Conservation (phyloP, 2,888 invertebrate genomes). For the Rutpela maculata region DNA sequence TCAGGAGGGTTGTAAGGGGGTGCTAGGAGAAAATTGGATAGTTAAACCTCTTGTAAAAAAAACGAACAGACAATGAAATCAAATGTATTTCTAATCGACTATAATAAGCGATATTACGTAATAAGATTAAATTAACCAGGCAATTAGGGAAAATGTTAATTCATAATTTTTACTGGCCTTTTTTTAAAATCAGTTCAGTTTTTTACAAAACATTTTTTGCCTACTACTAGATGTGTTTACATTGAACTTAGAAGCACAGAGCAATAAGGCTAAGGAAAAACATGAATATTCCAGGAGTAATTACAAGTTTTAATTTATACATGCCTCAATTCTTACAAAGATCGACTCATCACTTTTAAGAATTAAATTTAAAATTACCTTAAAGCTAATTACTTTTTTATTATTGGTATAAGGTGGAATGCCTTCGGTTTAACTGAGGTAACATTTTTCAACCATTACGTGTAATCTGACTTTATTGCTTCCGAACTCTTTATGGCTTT, state of each 20-base stretch:
- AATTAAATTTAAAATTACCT: neutral
- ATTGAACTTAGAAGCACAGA: neutral
- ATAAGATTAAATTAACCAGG: too few relatives aligned
- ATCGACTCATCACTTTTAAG: neutral
- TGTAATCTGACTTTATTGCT: neutral
- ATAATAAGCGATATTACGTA: too few relatives aligned
- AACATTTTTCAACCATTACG: neutral
- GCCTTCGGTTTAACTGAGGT: neutral
- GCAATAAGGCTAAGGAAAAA: neutral
- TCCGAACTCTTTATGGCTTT: constrained; percentile 3
- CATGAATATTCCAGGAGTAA: neutral
- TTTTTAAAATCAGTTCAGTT: too few relatives aligned
- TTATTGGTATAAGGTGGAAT: neutral
- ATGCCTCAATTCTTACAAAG: neutral
- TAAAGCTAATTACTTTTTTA: neutral
- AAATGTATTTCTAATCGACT: too few relatives aligned
- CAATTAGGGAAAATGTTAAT: too few relatives aligned
- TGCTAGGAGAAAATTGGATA: too few relatives aligned
- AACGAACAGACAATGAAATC: too few relatives aligned
- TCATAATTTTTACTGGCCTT: too few relatives aligned
- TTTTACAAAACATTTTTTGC: too few relatives aligned
- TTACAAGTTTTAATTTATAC: neutral
- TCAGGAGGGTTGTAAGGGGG: too few relatives aligned
- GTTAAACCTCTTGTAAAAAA: too few relatives aligned
- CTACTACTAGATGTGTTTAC: too few relatives aligned